Evolutionary conservation across 2,113 vertebrate species (phyloP), one percentile per base, ranked within the genome.

Genomic region (Arenaria interpres): DNA sequence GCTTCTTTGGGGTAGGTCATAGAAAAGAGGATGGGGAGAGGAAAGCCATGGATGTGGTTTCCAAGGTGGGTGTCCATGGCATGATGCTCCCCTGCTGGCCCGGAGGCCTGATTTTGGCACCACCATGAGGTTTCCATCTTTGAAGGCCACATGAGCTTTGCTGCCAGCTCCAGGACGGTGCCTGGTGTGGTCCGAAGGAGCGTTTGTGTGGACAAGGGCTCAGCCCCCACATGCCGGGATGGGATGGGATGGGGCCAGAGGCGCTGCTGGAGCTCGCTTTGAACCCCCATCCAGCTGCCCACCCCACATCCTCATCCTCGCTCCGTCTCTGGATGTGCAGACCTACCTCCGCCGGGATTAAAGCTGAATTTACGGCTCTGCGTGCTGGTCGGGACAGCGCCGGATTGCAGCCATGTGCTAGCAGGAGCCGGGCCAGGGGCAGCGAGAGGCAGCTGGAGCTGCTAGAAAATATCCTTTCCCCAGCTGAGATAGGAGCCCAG

Each of bases 101-200:
- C 2, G 4, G 66, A 45, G n/a, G 57, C 67, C 63, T 11, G 2
- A 0, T 14, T 51, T 60, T 0, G 0, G 63, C 87, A 57, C 45
- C 33, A 5, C 63, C 7, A 0, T 2, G 82, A 51, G 43, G 39
- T 68, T 86, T 28, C 95, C 79, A 27, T 56, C 76, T 30, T 22
- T 73, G 86, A 83, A 83, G 93, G 83, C 93, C 93, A 15, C 3
- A 0, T 9, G 62, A 87, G 48, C 53, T 79, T 28, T 14, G 35
- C 64, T 59, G 74, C 32, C 5, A 2, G 60, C 46, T 79, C 85
- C 83, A 16, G 71, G 63, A 21, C 8, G 75, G 56, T 60, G 48
- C 73, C 30, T 1, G 0, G 27, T 2, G 2, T 0, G 0, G 8
- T 33, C 51, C 1, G 0, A n/a, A 66, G 67, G 27, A 64, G 33